Conservation (phyloP, 2,797 vertebrate genomes). For the Catharus ustulatus region DNA sequence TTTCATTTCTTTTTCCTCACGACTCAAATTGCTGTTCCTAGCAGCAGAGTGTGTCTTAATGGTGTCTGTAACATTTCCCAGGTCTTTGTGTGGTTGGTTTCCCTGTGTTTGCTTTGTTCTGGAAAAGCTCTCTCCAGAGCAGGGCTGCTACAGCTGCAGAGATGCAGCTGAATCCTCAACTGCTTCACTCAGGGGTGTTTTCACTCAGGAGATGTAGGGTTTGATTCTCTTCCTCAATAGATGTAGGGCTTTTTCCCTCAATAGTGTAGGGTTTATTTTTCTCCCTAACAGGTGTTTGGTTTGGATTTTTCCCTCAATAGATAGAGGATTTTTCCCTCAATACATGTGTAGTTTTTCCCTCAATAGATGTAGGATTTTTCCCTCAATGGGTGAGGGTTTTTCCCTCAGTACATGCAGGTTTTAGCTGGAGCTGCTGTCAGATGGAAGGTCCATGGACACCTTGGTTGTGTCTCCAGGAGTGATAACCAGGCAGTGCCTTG, state of each 20-base stretch:
- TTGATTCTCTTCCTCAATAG: neutral
- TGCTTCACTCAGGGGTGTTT: neutral
- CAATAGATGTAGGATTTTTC: neutral
- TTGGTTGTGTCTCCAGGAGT: accelerated
- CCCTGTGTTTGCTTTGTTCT: neutral
- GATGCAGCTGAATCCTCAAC: neutral
- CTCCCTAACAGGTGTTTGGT: too few species aligned
- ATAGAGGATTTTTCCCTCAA: neutral
- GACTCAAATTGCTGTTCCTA: neutral
- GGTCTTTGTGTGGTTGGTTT: neutral
- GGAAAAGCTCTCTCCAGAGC: neutral
- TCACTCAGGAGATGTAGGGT: neutral
- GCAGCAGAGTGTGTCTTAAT: neutral
- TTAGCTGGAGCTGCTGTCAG: neutral
- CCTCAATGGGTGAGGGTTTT: neutral
- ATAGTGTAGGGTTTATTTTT: neutral
- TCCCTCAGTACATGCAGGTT: neutral
- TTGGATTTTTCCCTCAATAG: neutral
- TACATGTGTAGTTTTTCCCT: neutral
- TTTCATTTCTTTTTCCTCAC: neutral
- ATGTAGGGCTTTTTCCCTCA: neutral
- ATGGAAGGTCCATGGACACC: accelerated
- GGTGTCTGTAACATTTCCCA: neutral
- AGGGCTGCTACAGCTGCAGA: neutral
- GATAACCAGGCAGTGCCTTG: neutral